Conservation (phyloP, 2,113 vertebrate species). For the Stegostoma tigrinum region DNA sequence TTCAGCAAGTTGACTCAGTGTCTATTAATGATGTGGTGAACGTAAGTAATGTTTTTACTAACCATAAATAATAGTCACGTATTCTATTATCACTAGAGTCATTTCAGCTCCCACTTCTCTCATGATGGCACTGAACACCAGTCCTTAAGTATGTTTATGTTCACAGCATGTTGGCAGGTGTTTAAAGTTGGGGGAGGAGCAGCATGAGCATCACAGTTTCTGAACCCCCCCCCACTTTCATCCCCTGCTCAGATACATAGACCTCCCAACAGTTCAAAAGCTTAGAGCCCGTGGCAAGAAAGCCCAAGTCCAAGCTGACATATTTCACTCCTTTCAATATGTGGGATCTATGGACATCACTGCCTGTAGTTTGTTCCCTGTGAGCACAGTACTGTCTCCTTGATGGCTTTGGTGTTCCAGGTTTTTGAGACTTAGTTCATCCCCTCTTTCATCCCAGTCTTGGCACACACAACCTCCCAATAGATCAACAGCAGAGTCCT, state of each 20-base stretch:
- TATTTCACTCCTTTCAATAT: neutral
- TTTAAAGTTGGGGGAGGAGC: neutral
- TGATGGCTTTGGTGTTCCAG: no score
- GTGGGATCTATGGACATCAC: neutral
- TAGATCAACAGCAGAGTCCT: no score
- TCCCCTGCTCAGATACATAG: neutral
- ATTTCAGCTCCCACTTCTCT: no score
- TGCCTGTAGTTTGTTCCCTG: neutral
- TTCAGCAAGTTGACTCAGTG: constrained; percentile 77
- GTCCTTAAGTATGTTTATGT: neutral
- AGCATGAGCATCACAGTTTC: no score
- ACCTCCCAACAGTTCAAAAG: neutral
- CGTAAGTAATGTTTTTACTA: constrained; percentile 60
- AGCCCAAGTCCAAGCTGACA: neutral
- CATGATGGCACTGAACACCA: neutral
- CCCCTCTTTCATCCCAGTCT: no score
- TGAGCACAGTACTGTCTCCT: neutral
- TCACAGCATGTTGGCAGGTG: neutral
- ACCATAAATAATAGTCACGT: neutral
- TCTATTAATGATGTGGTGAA: constrained; percentile 69
- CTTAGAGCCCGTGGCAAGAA: neutral
- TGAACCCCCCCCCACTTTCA: neutral
- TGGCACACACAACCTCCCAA: no score
- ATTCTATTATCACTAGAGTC: neutral
- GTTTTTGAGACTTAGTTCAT: no score